phyloP scores from a whole-genome alignment of 2,888 invertebrate genomes.

The Cataglyphis cursor region DNA sequence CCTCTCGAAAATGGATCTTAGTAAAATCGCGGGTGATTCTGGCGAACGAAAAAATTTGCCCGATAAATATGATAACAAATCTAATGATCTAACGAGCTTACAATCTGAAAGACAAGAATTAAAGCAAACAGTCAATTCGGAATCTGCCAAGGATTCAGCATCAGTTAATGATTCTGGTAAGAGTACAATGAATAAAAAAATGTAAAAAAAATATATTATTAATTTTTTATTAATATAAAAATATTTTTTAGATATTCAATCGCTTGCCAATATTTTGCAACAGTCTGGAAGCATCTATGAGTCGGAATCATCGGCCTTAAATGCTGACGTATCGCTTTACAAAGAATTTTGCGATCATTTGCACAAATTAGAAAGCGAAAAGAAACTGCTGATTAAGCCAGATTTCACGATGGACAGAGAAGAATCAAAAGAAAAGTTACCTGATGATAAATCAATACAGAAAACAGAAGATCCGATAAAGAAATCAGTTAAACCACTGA shows the following conservation, averaged over 20 bases:
- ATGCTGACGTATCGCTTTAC: slow-evolving; percentile 26
- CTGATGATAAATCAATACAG: slow-evolving; percentile 47
- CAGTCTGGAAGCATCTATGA: slow-evolving; percentile 18
- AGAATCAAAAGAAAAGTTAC: slow-evolving; percentile 37
- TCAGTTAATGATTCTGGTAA: slow-evolving; percentile 21
- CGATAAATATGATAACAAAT: not conserved
- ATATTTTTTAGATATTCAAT: slow-evolving; percentile 51
- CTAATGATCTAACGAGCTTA: not conserved
- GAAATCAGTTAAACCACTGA: slow-evolving; percentile 50
- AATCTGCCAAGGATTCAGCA: not conserved
- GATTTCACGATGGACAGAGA: slow-evolving; percentile 49
- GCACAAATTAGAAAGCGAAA: slow-evolving; percentile 43
- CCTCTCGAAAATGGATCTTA: not conserved
- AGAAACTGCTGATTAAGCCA: slow-evolving; percentile 64
- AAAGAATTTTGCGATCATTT: slow-evolving; percentile 65
- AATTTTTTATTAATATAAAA: not conserved
- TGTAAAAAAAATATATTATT: not conserved
- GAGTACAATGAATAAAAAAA: not conserved
- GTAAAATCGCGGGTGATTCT: not conserved
- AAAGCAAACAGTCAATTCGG: not conserved
- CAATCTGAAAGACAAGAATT: slow-evolving; percentile 4
- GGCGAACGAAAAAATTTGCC: not conserved
- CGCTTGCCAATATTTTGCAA: slow-evolving; percentile 43
- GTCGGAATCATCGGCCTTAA: not conserved
- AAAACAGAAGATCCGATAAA: slow-evolving; percentile 51